A percentile compares a stretch with the other conserved stretches of the same genome.
These are phyloP conservation scores for Argopecten irradians DNA, from an alignment of 1,140 invertebrate species.

Conservation along the genomic window DNA sequence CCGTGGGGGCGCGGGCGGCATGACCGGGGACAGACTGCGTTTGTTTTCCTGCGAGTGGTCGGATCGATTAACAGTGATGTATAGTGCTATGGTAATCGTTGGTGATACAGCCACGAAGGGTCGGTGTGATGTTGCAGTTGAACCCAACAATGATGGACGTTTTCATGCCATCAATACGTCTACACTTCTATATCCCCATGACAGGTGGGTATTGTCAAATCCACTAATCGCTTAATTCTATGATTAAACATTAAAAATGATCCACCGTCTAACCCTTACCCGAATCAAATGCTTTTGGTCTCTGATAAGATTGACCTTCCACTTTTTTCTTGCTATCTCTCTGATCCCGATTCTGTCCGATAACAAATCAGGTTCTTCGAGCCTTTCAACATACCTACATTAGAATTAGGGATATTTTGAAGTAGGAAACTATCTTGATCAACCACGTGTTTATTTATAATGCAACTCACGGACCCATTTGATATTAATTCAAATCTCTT, in stretches of 20 bases:
- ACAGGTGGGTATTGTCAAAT: neutral
- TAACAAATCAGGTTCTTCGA: neutral
- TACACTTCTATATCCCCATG: neutral
- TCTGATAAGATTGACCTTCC: neutral
- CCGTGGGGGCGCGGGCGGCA: neutral
- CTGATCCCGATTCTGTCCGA: neutral
- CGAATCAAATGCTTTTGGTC: neutral
- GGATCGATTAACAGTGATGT: neutral
- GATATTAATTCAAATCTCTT: neutral
- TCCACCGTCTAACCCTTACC: neutral
- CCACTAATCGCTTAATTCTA: neutral
- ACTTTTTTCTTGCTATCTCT: neutral
- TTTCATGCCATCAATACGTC: neutral
- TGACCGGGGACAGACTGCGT: neutral
- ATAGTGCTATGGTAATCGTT: neutral
- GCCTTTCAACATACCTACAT: neutral
- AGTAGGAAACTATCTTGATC: neutral
- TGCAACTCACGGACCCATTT: neutral
- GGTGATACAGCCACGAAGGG: neutral
- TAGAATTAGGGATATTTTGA: neutral
- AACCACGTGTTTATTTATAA: neutral
- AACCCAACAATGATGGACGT: neutral
- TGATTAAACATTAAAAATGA: neutral
- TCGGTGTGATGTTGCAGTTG: neutral
- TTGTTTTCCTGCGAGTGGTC: constrained; percentile 9